phyloP scores from a whole-genome alignment of 1,140 invertebrate genomes.

The Hestina assimilis region DNA sequence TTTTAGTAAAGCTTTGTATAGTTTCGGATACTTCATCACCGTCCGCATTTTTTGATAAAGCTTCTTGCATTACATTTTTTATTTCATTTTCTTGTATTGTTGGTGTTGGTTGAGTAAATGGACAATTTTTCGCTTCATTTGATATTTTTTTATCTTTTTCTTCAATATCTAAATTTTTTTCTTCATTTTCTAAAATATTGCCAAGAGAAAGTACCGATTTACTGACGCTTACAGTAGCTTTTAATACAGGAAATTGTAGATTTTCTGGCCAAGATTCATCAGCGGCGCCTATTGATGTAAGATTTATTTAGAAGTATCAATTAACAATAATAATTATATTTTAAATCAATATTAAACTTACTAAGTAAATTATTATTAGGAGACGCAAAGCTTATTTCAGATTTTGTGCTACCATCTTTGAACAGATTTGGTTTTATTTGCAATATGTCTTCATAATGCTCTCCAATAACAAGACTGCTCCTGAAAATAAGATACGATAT shows the following conservation, averaged over 20 bases:
- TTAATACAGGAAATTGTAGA: slow-evolving; percentile 30
- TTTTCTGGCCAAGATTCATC: slow-evolving; percentile 61
- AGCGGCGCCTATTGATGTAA: slow-evolving; percentile 40
- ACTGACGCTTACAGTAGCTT: slow-evolving; percentile 46
- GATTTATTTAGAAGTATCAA: background rate
- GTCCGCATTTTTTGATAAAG: background rate
- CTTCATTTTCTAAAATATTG: slow-evolving; percentile 51
- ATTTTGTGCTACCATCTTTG: slow-evolving; percentile 12
- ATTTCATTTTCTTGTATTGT: background rate
- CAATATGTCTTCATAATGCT: background rate
- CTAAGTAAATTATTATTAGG: slow-evolving; percentile 52
- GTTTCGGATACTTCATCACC: background rate
- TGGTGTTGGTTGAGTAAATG: background rate
- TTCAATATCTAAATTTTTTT: slow-evolving; percentile 19
- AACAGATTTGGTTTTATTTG: background rate
- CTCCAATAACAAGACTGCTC: background rate
- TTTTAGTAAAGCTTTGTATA: background rate
- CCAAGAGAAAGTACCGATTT: slow-evolving; percentile 59
- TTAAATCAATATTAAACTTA: slow-evolving; percentile 32
- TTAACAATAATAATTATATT: background rate
- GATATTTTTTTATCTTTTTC: slow-evolving; percentile 9
- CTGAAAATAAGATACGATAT: background rate
- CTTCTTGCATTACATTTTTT: background rate
- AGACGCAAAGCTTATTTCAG: slow-evolving; percentile 29
- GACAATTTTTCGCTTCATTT: background rate